Evolutionary conservation across 1,140 invertebrate species (phyloP).

Genomic region (Gonioctena quinquepunctata): DNA sequence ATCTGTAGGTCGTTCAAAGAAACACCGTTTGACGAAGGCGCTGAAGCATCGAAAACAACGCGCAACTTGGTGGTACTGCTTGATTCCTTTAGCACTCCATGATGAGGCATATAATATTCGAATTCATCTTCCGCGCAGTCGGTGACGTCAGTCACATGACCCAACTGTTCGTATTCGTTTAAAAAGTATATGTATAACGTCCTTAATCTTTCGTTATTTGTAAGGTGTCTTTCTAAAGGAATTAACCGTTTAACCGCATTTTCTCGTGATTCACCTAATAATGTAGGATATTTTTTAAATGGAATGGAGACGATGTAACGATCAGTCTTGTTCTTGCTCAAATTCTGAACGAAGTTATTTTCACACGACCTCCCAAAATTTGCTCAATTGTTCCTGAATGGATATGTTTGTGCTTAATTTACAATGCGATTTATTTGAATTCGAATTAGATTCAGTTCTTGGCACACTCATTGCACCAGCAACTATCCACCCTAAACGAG

Average conservation of each 20-base stretch:
- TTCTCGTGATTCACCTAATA: background rate
- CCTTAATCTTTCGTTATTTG: background rate
- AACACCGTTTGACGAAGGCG: conserved; percentile 33
- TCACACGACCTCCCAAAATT: too few species aligned
- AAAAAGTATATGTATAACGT: background rate
- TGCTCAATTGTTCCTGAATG: too few species aligned
- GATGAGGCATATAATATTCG: conserved; percentile 48
- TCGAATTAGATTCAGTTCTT: too few species aligned
- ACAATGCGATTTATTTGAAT: too few species aligned
- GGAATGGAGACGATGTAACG: too few species aligned
- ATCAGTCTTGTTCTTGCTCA: too few species aligned
- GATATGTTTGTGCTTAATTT: too few species aligned
- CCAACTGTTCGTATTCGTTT: background rate
- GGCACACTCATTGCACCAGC: too few species aligned
- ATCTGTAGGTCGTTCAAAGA: conserved; percentile 39
- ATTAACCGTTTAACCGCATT: background rate
- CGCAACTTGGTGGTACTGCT: conserved; percentile 41
- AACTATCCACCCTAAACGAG: too few species aligned
- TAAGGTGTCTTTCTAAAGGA: background rate
- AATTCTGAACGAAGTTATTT: too few species aligned
- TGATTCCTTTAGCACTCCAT: conserved; percentile 34
- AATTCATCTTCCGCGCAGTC: background rate
- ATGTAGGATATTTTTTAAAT: too few species aligned
- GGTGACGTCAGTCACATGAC: background rate
- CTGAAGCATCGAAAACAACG: conserved; percentile 30